Conservation (phyloP, 2,797 vertebrate species). For the Pitangus sulphuratus region DNA sequence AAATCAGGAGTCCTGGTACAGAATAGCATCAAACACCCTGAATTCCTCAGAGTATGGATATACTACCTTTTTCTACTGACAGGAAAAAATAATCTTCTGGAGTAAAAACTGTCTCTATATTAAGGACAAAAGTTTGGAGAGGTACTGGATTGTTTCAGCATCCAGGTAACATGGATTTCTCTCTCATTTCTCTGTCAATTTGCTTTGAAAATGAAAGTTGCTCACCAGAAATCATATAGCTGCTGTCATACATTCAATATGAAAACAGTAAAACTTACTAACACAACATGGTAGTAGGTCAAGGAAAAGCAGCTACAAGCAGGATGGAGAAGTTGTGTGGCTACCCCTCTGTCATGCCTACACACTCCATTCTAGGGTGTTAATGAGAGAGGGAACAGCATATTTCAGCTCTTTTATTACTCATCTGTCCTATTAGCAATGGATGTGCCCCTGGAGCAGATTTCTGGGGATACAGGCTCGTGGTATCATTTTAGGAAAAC, state of each 20-base stretch:
- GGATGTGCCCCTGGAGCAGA: neutral
- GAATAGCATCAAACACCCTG: neutral
- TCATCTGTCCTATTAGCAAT: neutral
- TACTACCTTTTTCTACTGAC: neutral
- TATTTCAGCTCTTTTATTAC: neutral
- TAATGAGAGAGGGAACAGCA: neutral
- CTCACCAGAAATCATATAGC: neutral
- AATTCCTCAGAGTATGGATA: neutral
- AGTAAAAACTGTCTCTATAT: neutral
- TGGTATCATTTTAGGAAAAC: neutral
- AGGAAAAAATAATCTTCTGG: neutral
- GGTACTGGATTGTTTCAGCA: neutral
- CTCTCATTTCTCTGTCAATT: neutral
- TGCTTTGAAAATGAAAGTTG: neutral
- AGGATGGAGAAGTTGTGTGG: neutral
- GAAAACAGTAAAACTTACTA: neutral
- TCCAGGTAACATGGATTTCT: neutral
- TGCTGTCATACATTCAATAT: neutral
- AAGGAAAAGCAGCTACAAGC: neutral
- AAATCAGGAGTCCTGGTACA: neutral
- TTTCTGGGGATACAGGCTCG: neutral
- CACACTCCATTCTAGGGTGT: neutral
- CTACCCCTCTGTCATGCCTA: neutral
- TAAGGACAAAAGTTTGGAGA: neutral
- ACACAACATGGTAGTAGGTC: neutral